Evolutionary conservation across 2,888 invertebrate genomes (phyloP).

Genomic region (Archips crataeganus): DNA sequence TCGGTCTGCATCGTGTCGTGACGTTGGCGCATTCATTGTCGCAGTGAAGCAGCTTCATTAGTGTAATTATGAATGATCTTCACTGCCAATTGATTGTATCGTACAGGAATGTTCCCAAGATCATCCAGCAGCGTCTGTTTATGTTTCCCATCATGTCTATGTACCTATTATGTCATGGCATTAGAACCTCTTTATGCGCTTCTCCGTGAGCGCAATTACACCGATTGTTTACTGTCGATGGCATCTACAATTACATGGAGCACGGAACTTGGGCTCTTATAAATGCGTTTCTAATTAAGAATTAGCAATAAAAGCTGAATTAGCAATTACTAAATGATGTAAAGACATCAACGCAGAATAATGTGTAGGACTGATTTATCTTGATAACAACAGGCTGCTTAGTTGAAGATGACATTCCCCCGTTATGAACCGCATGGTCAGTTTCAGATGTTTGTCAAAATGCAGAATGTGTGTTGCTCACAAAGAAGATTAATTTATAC

Average conservation of each 20-base stretch:
- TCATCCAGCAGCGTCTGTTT: conserved; percentile 58
- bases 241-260: conserved; percentile 8
- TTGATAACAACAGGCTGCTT: conserved; percentile 28
- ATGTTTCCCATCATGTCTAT: conserved; percentile 66
- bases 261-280: conserved; percentile 3
- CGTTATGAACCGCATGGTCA: conserved; percentile 20
- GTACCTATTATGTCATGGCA: conserved; percentile 62
- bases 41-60: conserved; percentile 40
- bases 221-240: conserved; percentile 24
- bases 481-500: conserved; percentile 11
- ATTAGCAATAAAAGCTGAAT: conserved; percentile 12
- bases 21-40: conserved; percentile 39
- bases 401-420: conserved; percentile 23
- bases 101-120: conserved; percentile 74
- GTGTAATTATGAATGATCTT: conserved; percentile 43
- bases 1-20: conserved; percentile 30
- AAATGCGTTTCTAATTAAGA: conserved; percentile 6
- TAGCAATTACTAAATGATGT: conserved; percentile 1
- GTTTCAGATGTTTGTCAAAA: conserved; percentile 32
- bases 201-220: conserved; percentile 30
- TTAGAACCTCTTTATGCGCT: conserved; percentile 42
- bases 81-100: conserved; percentile 66
- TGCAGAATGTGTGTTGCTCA: conserved; percentile 31
- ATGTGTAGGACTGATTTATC: conserved; percentile 32
- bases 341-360: conserved; percentile 27